These are phyloP conservation scores for Mugil cephalus DNA, from an alignment of 2,113 vertebrate species.

Conservation along the genomic window DNA sequence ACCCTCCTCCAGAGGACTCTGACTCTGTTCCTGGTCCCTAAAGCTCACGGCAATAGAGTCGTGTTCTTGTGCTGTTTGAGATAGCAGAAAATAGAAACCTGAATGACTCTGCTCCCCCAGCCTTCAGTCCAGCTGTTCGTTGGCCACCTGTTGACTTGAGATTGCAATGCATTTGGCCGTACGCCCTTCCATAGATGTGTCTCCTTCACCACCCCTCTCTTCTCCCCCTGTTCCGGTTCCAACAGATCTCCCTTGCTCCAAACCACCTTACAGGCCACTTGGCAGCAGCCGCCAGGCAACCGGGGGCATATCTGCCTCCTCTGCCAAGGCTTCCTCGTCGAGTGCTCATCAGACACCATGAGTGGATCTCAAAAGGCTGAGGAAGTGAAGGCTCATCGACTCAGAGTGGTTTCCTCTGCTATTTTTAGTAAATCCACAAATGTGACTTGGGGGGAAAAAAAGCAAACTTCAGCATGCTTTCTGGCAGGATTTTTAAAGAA, in stretches of 20 bases:
- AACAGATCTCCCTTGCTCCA: constrained; percentile 11
- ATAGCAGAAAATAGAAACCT: constrained; percentile 43
- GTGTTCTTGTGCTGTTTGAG: constrained; percentile 11
- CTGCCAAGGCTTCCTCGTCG: constrained; percentile 40
- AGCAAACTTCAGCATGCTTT: not conserved
- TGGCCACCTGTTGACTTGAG: constrained; percentile 52
- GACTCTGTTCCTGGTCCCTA: constrained; percentile 3
- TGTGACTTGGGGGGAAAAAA: constrained; percentile 30
- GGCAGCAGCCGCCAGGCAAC: constrained; percentile 3
- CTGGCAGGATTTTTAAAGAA: not conserved
- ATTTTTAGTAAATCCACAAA: constrained; percentile 21
- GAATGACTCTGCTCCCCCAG: constrained; percentile 3
- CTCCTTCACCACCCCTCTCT: constrained; percentile 8
- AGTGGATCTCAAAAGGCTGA: constrained; percentile 38
- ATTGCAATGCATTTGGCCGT: constrained; percentile 27
- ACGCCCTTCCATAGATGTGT: not conserved
- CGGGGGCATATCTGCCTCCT: not conserved
- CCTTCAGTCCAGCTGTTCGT: constrained; percentile 25
- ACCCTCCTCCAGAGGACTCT: constrained; percentile 14
- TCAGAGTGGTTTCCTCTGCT: not conserved
- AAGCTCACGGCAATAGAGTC: not conserved
- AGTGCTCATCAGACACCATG: constrained; percentile 34
- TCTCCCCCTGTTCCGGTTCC: not conserved
- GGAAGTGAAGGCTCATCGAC: constrained; percentile 36
- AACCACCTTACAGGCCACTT: constrained; percentile 15